Conservation (phyloP, 37 sponge, comb jelly and placozoan genomes). For the Chondrilla cf. caribensis region DNA sequence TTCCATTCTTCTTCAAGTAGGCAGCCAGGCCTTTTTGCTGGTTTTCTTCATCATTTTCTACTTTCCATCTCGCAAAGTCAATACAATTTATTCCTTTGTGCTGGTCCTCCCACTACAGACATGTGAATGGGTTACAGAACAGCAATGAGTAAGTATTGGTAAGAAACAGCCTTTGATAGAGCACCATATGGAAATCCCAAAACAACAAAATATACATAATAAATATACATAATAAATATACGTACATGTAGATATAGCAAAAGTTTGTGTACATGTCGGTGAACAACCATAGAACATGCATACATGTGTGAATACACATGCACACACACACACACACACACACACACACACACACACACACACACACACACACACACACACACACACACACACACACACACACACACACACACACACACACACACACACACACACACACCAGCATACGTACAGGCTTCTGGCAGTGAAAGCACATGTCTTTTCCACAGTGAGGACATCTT, state of each 20-base stretch:
- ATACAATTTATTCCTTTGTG: conserved; percentile 71
- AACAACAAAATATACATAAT: not conserved
- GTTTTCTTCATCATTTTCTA: conserved; percentile 69
- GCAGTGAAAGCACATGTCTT: conserved; percentile 70
- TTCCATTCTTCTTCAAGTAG: conserved; percentile 73
- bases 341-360: not conserved
- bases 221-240: not conserved
- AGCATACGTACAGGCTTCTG: conserved; percentile 60
- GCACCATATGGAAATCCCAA: too few species aligned
- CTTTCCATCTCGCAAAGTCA: conserved; percentile 75
- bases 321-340: not conserved
- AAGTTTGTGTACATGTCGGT: too few species aligned
- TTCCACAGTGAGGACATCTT: conserved; percentile 63
- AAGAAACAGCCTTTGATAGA: too few species aligned
- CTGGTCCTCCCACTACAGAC: conserved; percentile 70
- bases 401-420: not conserved
- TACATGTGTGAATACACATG: not conserved
- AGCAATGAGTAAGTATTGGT: too few species aligned
- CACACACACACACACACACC: not conserved
- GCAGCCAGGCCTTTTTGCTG: conserved; percentile 85
- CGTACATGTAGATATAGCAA: too few species aligned
- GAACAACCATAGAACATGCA: not conserved
- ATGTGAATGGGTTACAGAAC: not conserved
- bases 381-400: not conserved
- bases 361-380: too few species aligned